Conservation (phyloP, 2,113 vertebrate species). For the Notechis scutatus region DNA sequence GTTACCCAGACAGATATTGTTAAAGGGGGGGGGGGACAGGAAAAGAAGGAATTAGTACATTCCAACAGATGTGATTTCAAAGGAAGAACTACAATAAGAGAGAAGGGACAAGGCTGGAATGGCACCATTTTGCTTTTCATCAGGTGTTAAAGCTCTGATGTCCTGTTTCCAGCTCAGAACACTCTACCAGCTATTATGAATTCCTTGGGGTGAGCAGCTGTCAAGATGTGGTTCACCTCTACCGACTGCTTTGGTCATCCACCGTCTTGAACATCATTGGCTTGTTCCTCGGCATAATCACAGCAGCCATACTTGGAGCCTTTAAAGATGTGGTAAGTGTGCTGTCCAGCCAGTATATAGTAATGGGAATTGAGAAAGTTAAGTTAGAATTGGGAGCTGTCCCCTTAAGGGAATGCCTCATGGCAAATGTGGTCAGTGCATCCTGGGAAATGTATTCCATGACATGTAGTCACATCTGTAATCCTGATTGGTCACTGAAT, state of each 20-base stretch:
- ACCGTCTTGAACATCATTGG: conserved; percentile 82
- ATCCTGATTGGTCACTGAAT: no score
- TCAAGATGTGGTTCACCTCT: conserved; percentile 84
- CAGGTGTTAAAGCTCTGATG: neutral
- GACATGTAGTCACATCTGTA: no score
- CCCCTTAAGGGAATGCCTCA: no score
- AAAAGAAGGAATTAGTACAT: no score
- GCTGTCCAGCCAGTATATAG: no score
- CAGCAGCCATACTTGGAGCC: conserved; percentile 87
- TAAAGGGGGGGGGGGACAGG: neutral
- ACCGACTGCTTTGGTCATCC: conserved; percentile 87
- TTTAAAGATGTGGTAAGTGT: conserved; percentile 89
- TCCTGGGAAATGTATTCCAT: no score
- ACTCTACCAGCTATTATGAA: conserved; percentile 76
- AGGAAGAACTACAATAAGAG: neutral
- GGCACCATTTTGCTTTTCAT: neutral
- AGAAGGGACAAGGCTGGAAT: neutral
- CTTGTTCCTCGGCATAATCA: conserved; percentile 85
- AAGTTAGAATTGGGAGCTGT: no score
- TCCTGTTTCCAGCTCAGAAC: conserved; percentile 67
- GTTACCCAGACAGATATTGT: neutral
- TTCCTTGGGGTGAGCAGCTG: conserved; percentile 85
- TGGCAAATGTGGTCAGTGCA: no score
- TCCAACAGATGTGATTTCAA: neutral
- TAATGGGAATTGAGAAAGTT: no score